These are phyloP conservation scores for Hyla sarda DNA, from an alignment of 2,113 vertebrate species.

Conservation along the genomic window DNA sequence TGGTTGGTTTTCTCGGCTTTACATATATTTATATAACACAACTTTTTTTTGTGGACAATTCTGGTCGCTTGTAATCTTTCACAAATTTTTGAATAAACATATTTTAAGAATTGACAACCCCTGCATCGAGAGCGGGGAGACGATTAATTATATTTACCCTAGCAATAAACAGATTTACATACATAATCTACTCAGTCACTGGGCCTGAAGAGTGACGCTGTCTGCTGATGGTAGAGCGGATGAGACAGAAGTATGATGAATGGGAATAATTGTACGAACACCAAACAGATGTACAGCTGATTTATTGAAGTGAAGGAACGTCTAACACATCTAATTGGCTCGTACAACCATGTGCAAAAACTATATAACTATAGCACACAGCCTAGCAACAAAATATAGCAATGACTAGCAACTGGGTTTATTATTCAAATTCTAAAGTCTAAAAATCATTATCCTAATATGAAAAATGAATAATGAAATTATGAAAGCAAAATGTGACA, in stretches of 20 bases:
- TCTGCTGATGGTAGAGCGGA: neutral
- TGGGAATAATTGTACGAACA: constrained; percentile 8
- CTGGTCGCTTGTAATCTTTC: neutral
- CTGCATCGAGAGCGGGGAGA: neutral
- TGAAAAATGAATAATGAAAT: neutral
- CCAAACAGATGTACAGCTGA: constrained; percentile 7
- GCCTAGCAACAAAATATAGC: neutral
- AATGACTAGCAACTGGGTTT: neutral
- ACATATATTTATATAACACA: neutral
- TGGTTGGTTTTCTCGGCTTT: no score
- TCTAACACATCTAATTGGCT: neutral
- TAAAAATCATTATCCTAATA: neutral
- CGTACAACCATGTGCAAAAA: neutral
- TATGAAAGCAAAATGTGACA: neutral
- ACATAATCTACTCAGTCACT: constrained; percentile 27
- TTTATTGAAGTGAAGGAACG: constrained; percentile 1
- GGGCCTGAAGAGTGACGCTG: constrained; percentile 4
- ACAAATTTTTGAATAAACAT: neutral
- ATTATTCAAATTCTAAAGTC: neutral
- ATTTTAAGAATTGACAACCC: neutral
- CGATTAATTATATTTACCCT: constrained; percentile 36
- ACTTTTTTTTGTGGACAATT: neutral
- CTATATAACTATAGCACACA: neutral
- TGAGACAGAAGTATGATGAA: constrained; percentile 18
- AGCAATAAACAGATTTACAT: constrained; percentile 22